These are phyloP conservation scores for Brenthis hecate DNA, from an alignment of 2,888 invertebrate genomes.

Conservation along the genomic window DNA sequence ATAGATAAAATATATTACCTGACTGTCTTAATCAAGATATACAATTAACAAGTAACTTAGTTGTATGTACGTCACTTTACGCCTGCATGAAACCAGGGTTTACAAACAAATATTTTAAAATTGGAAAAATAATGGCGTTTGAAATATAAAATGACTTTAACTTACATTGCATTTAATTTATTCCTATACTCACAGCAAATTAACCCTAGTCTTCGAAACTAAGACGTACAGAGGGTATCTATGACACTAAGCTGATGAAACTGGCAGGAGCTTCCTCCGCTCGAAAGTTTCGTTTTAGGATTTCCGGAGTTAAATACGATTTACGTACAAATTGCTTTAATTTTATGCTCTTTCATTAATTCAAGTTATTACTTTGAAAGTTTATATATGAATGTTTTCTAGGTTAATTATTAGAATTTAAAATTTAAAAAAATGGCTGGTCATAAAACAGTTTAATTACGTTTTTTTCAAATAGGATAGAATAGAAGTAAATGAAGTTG, in stretches of 20 bases:
- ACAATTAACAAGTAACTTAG: no score
- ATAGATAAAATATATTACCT: no score
- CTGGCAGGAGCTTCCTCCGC: constrained; percentile 22
- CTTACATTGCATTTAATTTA: no score
- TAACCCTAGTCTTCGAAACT: constrained; percentile 15
- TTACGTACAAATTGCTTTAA: constrained; percentile 14
- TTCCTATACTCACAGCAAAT: constrained; percentile 3
- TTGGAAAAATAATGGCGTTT: no score
- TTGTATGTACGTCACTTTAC: no score
- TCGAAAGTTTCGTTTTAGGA: constrained; percentile 25
- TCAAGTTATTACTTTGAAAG: constrained; percentile 1
- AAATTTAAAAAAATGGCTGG: background rate
- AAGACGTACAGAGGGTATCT: constrained; percentile 12
- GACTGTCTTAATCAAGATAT: no score
- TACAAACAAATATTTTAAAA: no score
- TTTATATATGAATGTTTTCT: background rate
- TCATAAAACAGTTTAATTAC: background rate
- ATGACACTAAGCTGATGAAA: constrained; percentile 23
- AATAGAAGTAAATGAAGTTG: background rate
- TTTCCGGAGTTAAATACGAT: constrained; percentile 18
- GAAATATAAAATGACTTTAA: no score
- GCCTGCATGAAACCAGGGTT: no score
- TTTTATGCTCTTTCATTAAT: constrained; percentile 8
- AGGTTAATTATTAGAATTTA: background rate
- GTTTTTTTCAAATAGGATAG: background rate